Conservation (phyloP, 2,113 vertebrate genomes). For the Mohoua ochrocephala region DNA sequence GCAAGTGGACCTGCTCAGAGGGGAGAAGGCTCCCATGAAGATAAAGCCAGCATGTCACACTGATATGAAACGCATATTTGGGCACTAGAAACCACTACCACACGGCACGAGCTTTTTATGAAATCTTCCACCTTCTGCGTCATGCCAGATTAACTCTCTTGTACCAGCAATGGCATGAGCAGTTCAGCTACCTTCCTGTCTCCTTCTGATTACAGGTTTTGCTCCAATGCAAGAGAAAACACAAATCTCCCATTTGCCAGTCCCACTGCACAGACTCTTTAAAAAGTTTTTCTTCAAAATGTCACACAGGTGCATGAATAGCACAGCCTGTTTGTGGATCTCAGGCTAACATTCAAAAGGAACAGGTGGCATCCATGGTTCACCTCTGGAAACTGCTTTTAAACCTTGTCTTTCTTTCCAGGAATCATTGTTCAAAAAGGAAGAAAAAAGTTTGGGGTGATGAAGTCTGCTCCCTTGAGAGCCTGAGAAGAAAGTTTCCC, state of each 20-base stretch:
- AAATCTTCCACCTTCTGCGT: not conserved
- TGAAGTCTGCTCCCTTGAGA: not conserved
- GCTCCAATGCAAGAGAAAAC: not conserved
- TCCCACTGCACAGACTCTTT: not conserved
- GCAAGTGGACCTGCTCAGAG: not conserved
- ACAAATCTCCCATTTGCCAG: not conserved
- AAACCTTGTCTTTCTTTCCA: not conserved
- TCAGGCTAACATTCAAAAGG: not conserved
- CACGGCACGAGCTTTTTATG: slow-evolving; percentile 5
- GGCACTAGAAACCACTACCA: not conserved
- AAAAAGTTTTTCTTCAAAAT: not conserved
- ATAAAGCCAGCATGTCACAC: not conserved
- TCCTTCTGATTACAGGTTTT: not conserved
- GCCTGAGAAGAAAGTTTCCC: slow-evolving; percentile 16
- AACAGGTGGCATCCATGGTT: not conserved
- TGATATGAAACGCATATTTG: not conserved
- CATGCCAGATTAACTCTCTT: not conserved
- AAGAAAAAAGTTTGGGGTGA: slow-evolving; percentile 11
- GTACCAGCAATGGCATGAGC: not conserved
- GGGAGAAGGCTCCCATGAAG: not conserved
- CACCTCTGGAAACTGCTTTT: not conserved
- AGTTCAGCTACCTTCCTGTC: not conserved
- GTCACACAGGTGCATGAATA: not conserved
- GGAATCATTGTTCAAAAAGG: not conserved
- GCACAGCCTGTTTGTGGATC: not conserved